Conservation (phyloP, 1,140 invertebrate species). For the Dendroctonus ponderosae region DNA sequence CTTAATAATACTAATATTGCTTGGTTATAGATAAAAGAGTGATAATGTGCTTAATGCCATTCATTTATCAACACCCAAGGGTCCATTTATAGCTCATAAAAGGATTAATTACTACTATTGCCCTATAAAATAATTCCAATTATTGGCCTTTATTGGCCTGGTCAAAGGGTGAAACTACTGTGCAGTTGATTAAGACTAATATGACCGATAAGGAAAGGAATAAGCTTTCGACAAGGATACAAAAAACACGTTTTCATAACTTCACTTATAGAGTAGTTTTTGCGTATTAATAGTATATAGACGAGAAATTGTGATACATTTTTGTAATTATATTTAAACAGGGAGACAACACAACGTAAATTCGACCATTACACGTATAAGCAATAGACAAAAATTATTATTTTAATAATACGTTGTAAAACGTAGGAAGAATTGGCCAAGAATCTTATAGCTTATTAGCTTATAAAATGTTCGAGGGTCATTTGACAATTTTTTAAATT, state of each 20-base stretch:
- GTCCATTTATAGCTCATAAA: slow-evolving; percentile 20
- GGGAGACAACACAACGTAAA: too few relatives aligned
- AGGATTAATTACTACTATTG: slow-evolving; percentile 16
- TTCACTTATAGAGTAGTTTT: not conserved
- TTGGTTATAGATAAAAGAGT: slow-evolving; percentile 8
- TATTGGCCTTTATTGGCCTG: slow-evolving; percentile 11
- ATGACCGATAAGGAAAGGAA: not conserved
- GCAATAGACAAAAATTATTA: too few relatives aligned
- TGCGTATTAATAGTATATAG: not conserved
- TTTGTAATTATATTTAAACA: not conserved
- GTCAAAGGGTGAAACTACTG: not conserved
- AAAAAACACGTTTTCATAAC: not conserved
- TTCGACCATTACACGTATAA: too few relatives aligned
- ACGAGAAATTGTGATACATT: not conserved
- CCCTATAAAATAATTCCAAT: not conserved
- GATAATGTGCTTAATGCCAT: slow-evolving; percentile 19
- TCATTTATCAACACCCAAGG: slow-evolving; percentile 13
- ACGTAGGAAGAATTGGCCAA: too few relatives aligned
- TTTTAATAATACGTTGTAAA: too few relatives aligned
- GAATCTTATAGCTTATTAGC: too few relatives aligned
- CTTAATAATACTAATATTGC: slow-evolving; percentile 1
- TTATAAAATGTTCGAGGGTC: too few relatives aligned
- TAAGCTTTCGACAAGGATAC: not conserved
- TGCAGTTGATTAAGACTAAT: not conserved
- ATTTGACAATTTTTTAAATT: too few relatives aligned